Evolutionary conservation across 1,140 invertebrate species (phyloP), one percentile per base, ranked within the genome.

Genomic region (Eurosta solidaginis): DNA sequence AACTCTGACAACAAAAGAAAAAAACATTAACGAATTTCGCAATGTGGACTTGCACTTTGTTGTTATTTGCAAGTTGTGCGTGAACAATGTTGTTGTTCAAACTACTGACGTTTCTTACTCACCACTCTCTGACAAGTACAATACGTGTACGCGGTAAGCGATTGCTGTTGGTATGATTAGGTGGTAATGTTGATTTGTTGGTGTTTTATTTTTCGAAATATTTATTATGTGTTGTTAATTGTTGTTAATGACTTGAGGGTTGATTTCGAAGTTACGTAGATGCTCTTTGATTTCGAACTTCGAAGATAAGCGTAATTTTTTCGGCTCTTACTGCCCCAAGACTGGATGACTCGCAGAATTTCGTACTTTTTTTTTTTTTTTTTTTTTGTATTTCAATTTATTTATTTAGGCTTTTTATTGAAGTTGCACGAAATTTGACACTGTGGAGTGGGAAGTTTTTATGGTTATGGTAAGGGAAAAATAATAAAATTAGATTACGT

Each of bases 101-200:
- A n/a, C 27, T 17, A 59, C 33, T 68, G 59, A 68, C 33, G 29
- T 68, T 68, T n/a, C 59, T 68, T 68, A 68, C 59, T 68, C 59
- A 68, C 59, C 59, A 68, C 59, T 36, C 59, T 40, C 59, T 20
- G n/a, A n/a, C n/a, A n/a, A n/a, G n/a, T n/a, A n/a, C n/a, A 36
- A 42, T 3, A 54, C 50, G 7, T 25, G 27, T 33, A 3, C 17
- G 9, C 33, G 40, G 40, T 27, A n/a, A n/a, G 1, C 36, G 59
- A 17, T n/a, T n/a, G n/a, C n/a, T n/a, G n/a, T n/a, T n/a, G n/a
- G 14, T 25, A 22, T 59, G 27, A 33, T 27, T 54, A 25, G 54
- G n/a, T 59, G 33, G n/a, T 10, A 27, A n/a, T n/a, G 59, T 29
- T 12, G 59, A 22, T 2, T 52, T 52, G 49, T 12, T 68, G 7